These are phyloP conservation scores for Mormyrops boulengeri DNA, from an alignment of 2,797 vertebrate genomes.

Conservation along the genomic window DNA sequence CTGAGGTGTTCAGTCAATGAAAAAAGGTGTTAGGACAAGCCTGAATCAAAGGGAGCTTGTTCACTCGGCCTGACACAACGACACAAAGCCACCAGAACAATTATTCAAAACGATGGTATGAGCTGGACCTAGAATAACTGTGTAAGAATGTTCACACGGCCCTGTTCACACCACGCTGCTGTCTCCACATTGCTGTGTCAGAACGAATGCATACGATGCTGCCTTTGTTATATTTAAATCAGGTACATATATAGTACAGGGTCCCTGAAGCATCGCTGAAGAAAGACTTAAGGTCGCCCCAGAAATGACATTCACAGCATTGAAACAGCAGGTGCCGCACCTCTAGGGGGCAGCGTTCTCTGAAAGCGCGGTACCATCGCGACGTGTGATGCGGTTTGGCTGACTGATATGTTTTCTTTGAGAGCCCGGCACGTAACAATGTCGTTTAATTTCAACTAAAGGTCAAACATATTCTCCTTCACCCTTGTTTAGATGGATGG, in stretches of 20 bases:
- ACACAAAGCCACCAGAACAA: not conserved
- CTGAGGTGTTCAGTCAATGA: not conserved
- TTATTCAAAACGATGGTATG: not conserved
- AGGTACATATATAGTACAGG: not conserved
- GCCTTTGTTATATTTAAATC: not conserved
- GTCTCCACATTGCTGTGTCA: not conserved
- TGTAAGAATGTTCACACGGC: not conserved
- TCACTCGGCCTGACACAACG: not conserved
- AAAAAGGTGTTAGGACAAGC: not conserved
- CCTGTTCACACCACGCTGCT: not conserved
- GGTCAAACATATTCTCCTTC: slow-evolving; percentile 14
- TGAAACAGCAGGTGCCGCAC: not conserved
- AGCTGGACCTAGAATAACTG: not conserved
- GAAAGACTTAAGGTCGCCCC: not conserved
- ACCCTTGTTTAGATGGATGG: slow-evolving; percentile 8
- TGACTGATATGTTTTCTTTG: slow-evolving; percentile 2
- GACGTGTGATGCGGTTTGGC: not conserved
- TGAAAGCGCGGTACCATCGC: not conserved
- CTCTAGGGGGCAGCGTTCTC: slow-evolving; percentile 12
- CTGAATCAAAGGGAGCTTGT: not conserved
- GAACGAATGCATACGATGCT: not conserved
- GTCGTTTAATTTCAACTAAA: slow-evolving; percentile 17
- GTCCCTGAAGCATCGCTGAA: not conserved
- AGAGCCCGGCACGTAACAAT: not conserved
- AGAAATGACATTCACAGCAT: not conserved